Base-by-base conservation (phyloP, 2,797 vertebrate genomes). In the Meriones psammophilus region DNA sequence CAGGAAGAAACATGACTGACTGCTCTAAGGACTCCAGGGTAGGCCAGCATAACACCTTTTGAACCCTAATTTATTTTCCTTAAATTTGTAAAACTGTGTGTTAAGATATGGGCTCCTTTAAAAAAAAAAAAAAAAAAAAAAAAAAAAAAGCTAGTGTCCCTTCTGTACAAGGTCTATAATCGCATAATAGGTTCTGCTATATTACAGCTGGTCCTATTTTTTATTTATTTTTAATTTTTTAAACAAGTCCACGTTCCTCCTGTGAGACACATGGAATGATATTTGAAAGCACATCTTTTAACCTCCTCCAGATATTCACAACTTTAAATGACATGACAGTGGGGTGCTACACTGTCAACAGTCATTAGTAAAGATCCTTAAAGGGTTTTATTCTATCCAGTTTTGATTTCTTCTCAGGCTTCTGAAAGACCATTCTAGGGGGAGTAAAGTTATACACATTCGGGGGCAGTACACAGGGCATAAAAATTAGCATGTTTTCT, bases 11-110 rank as follows among this genome's bases (percentile, higher is more conserved):
- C 73, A 28, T 5, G 73, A 33, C 66, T 8, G 76, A 33, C 56
- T 84, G 50, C 39, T 56, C 42, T 58, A 28, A 78, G 58, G 33
- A 91, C 22, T 24, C 26, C 73, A 36, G 68, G 60, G 60, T 18
- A 89, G 62, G 77, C 46, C 89, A 97, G 68, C 26, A 68, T 18
- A 68, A 64, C 74, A 60, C 94, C 87, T 92, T 80, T 89, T 89
- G 71, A n/a, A 95, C 95, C 94, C 76, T 92, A 79, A 58, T 96
- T 96, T 95, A 60, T 95, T 94, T 42, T 46, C 96, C 95, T 90
- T 83, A 95, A 96, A 97, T 98, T 97, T 94, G 95, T 97, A 96
- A 98, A 97, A 97, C 86, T 91, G 94, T 85, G 24, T 22, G 42
- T 93, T 89, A 96, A 96, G 84, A 92, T 71, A 91, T 33, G 81